Percentiles rank a stretch among this genome's conserved stretches.
These are phyloP conservation scores for Calliopum simillimum DNA, from an alignment of 2,888 invertebrate species.

Conservation along the genomic window DNA sequence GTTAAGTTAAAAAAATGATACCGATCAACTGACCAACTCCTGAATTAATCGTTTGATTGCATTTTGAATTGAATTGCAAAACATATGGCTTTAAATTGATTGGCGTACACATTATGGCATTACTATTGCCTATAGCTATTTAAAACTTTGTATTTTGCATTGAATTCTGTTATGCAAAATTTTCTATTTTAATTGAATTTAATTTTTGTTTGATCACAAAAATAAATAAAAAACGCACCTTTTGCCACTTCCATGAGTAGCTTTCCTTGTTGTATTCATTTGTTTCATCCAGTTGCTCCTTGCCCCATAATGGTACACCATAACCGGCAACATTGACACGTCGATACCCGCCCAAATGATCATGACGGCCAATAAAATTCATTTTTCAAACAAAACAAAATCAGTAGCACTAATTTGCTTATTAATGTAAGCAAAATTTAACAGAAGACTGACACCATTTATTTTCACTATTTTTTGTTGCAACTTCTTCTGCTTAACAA, in stretches of 20 bases:
- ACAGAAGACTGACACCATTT: no score
- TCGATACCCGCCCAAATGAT: conserved; percentile 61
- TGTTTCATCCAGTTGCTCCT: conserved; percentile 38
- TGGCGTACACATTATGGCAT: no score
- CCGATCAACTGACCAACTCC: no score
- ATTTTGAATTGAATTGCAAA: no score
- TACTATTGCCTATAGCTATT: no score
- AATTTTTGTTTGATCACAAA: no score
- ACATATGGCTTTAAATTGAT: no score
- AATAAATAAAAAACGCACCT: conserved; percentile 46
- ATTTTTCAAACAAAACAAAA: conserved; percentile 48
- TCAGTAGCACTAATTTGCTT: not conserved
- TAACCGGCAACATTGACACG: conserved; percentile 56
- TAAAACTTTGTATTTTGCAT: not conserved
- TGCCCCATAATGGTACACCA: conserved; percentile 51
- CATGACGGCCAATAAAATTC: conserved; percentile 63
- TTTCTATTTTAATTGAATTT: no score
- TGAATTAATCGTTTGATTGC: no score
- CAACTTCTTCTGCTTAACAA: not conserved
- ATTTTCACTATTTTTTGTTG: no score
- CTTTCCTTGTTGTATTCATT: conserved; percentile 42
- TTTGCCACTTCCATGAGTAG: conserved; percentile 50
- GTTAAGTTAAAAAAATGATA: no score
- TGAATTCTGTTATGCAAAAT: not conserved
- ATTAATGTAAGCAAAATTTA: not conserved